phyloP scores from a whole-genome alignment of 1,140 invertebrate genomes.

The Nephila pilipes region DNA sequence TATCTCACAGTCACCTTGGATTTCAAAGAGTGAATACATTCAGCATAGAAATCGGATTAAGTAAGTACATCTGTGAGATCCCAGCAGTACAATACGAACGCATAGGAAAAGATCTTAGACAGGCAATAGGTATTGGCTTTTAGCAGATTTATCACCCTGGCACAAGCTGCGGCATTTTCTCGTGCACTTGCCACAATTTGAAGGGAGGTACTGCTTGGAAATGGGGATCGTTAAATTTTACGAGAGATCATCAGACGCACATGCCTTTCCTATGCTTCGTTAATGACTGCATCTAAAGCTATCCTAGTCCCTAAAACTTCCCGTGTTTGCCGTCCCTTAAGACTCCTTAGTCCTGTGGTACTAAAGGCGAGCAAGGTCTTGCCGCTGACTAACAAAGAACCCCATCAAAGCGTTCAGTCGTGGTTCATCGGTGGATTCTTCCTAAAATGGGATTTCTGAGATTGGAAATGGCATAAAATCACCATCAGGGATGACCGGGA shows the following conservation, averaged over 20 bases:
- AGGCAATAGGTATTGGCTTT: slow-evolving; percentile 69
- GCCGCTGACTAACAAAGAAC: slow-evolving; percentile 69
- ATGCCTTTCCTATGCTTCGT: slow-evolving; percentile 69
- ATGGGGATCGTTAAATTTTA: slow-evolving; percentile 75
- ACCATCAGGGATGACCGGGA: slow-evolving; percentile 57
- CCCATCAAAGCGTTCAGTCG: slow-evolving; percentile 68
- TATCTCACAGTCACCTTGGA: neutral
- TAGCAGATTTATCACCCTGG: slow-evolving; percentile 61
- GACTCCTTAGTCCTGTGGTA: slow-evolving; percentile 48
- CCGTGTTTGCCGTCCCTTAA: slow-evolving; percentile 62
- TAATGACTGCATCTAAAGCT: slow-evolving; percentile 73
- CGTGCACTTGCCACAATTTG: slow-evolving; percentile 71
- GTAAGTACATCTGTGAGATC: neutral
- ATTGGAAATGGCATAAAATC: slow-evolving; percentile 75
- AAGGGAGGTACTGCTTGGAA: slow-evolving; percentile 63
- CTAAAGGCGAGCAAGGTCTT: slow-evolving; percentile 46
- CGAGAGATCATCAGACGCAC: slow-evolving; percentile 71
- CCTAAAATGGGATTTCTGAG: slow-evolving; percentile 42
- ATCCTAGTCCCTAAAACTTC: slow-evolving; percentile 65
- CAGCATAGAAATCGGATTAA: slow-evolving; percentile 7
- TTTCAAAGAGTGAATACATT: neutral
- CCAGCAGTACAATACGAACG: neutral
- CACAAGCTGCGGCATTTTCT: slow-evolving; percentile 68
- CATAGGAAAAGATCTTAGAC: slow-evolving; percentile 14
- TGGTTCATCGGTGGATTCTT: slow-evolving; percentile 35